Percentiles rank a stretch among this genome's conserved stretches.
Evolutionary conservation across 2,797 vertebrate genomes (phyloP).

Genomic region (Loris lydekkerianus): DNA sequence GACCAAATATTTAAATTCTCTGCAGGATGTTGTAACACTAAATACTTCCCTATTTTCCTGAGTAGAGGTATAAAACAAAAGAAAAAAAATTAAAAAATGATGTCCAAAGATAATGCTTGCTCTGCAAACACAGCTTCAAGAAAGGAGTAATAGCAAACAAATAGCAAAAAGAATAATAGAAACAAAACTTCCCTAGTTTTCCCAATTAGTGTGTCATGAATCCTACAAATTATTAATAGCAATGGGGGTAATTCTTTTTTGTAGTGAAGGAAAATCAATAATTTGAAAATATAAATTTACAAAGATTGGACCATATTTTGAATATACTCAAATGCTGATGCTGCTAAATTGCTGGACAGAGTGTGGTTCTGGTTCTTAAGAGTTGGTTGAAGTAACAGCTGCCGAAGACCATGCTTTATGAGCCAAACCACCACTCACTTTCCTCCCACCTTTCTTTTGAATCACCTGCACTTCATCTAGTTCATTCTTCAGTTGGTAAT

Average conservation of each 20-base stretch:
- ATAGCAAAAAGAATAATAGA: no score
- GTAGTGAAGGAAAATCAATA: background rate
- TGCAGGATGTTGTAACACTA: conserved; percentile 82
- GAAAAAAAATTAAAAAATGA: background rate
- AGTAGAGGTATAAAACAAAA: conserved; percentile 83
- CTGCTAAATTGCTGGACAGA: background rate
- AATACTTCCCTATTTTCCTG: conserved; percentile 85
- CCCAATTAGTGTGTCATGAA: background rate
- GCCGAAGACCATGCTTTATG: background rate
- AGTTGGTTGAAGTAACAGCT: background rate
- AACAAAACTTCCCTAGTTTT: background rate
- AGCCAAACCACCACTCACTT: background rate
- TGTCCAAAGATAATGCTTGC: background rate
- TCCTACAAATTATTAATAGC: background rate
- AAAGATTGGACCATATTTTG: background rate
- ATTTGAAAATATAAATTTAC: background rate
- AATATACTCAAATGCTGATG: background rate
- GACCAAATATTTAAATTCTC: conserved; percentile 90
- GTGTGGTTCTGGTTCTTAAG: background rate
- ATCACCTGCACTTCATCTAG: background rate
- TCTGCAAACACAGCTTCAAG: background rate
- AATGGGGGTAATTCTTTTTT: background rate
- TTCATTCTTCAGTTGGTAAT: background rate
- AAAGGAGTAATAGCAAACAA: background rate
- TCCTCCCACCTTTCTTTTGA: background rate